Evolutionary conservation across 2,888 invertebrate species (phyloP).

Genomic region (Eudasyphora cyanicolor): DNA sequence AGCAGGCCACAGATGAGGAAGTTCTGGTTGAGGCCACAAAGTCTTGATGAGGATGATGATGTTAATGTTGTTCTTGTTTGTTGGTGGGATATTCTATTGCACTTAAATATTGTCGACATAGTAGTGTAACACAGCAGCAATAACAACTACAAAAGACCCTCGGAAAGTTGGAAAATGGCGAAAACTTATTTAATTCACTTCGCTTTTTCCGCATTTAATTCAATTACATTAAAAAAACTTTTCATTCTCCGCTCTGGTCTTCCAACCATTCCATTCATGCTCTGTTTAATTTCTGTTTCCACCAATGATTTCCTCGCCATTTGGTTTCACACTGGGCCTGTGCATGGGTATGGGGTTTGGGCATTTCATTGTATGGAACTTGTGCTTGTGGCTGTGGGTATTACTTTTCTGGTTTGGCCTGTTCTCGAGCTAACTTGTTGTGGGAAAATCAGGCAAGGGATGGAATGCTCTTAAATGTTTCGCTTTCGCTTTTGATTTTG

Average conservation of each 20-base stretch:
- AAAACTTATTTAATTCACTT: conserved; percentile 79
- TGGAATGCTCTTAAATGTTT: conserved; percentile 58
- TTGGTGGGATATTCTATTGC: conserved; percentile 29
- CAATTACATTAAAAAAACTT: conserved; percentile 75
- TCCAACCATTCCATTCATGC: conserved; percentile 5
- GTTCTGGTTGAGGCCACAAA: not conserved
- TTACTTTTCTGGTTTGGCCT: conserved; percentile 43
- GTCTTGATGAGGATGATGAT: conserved; percentile 22
- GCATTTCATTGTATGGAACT: conserved; percentile 22
- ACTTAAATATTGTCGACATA: conserved; percentile 67
- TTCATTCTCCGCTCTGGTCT: conserved; percentile 62
- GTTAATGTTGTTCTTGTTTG: not conserved
- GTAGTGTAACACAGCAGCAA: conserved; percentile 27
- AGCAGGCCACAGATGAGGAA: not conserved
- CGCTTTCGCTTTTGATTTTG: conserved; percentile 64
- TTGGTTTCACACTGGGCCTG: not conserved
- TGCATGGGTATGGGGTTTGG: no score
- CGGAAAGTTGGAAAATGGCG: conserved; percentile 65
- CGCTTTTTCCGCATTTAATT: conserved; percentile 79
- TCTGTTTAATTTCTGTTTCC: conserved; percentile 3
- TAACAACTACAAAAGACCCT: conserved; percentile 25
- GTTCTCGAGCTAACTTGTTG: no score
- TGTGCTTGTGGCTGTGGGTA: conserved; percentile 35
- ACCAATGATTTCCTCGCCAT: not conserved
- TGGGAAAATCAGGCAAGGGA: not conserved